Conservation (phyloP, 2,888 invertebrate species). For the Calameuta idolon region DNA sequence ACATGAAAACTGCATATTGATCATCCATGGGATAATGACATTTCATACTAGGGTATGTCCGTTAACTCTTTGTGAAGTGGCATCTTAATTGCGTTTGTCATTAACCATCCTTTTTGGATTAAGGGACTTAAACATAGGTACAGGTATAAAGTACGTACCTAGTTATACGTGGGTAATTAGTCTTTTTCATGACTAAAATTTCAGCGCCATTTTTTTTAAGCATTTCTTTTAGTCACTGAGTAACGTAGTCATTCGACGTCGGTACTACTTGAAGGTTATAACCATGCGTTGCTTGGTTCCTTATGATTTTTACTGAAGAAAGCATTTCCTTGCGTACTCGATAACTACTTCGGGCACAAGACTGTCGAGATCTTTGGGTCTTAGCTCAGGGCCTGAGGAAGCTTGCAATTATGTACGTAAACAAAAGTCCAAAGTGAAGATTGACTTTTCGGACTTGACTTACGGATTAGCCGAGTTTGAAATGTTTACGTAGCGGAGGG, state of each 20-base stretch:
- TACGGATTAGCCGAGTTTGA: slow-evolving; percentile 51
- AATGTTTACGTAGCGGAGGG: slow-evolving; percentile 42
- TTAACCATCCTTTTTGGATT: slow-evolving; percentile 28
- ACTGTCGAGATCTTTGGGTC: neutral
- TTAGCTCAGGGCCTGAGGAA: slow-evolving; percentile 4
- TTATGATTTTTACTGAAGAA: neutral
- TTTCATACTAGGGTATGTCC: neutral
- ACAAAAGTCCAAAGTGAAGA: slow-evolving; percentile 21
- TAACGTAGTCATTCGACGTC: neutral
- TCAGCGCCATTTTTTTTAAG: neutral
- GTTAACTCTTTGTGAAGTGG: neutral
- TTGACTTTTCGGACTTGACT: slow-evolving; percentile 53
- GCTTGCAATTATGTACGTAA: slow-evolving; percentile 11
- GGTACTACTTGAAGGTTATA: neutral
- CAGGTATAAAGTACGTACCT: neutral
- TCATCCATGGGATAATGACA: neutral
- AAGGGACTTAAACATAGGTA: slow-evolving; percentile 9
- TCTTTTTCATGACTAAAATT: neutral
- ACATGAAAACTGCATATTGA: neutral
- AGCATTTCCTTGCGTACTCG: too few species aligned
- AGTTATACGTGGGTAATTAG: neutral
- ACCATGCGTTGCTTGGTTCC: neutral
- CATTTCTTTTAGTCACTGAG: neutral
- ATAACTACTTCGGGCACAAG: slow-evolving; percentile 12
- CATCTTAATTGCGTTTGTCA: slow-evolving; percentile 37